Percentiles rank a stretch among this genome's conserved stretches.
Conservation (phyloP, 2,888 invertebrate genomes). For the Saturnia pavonia region DNA sequence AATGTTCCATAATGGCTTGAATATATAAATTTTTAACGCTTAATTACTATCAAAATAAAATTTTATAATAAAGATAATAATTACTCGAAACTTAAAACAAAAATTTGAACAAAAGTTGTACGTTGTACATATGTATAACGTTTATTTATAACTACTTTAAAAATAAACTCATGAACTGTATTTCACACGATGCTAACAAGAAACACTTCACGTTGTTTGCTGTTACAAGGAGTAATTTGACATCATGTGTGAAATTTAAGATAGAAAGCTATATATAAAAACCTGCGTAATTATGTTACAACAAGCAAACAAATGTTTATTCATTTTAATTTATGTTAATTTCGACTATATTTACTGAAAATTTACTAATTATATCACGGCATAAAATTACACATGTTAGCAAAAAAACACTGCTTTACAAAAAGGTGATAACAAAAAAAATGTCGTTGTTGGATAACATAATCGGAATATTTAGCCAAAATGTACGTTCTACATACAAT, state of each 20-base stretch:
- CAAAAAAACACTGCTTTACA: background rate
- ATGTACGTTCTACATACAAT: background rate
- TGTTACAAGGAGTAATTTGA: background rate
- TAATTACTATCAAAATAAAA: background rate
- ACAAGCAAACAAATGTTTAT: too few species aligned
- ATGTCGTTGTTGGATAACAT: background rate
- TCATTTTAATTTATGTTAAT: too few species aligned
- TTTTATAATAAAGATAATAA: background rate
- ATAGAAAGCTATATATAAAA: background rate
- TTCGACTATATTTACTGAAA: too few species aligned
- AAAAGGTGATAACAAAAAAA: background rate
- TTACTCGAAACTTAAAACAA: background rate
- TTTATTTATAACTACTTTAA: constrained; percentile 1
- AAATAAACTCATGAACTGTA: background rate
- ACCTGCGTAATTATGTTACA: too few species aligned
- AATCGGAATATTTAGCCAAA: background rate
- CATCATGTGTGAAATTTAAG: background rate
- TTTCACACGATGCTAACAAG: constrained; percentile 7
- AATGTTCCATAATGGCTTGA: background rate
- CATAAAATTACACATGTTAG: too few species aligned
- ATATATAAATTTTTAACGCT: background rate
- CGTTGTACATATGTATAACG: background rate
- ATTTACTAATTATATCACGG: too few species aligned
- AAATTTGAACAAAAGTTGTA: background rate
- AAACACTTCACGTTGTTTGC: background rate